Evolutionary conservation across 2,888 invertebrate species (phyloP).

Genomic region (Drosophila kambysellisi): DNA sequence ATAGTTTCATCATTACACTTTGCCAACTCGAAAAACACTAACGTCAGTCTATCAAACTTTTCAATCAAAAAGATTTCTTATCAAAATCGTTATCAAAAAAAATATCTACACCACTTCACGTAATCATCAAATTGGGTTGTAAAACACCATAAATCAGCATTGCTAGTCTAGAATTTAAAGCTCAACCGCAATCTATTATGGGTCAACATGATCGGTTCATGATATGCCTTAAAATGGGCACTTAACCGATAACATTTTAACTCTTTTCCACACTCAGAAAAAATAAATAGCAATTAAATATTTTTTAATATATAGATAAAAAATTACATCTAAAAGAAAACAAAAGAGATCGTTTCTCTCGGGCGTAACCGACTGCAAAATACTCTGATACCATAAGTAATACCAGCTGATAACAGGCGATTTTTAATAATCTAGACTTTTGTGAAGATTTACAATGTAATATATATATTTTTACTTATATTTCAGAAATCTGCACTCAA

Average conservation of each 20-base stretch:
- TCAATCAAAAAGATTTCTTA: slow-evolving; percentile 21
- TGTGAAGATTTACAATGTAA: neutral
- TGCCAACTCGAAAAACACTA: slow-evolving; percentile 25
- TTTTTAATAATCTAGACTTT: no score
- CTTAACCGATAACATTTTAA: neutral
- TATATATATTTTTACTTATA: neutral
- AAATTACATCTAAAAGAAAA: no score
- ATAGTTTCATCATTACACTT: slow-evolving; percentile 49
- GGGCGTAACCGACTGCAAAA: no score
- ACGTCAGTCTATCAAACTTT: neutral
- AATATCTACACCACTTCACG: slow-evolving; percentile 7
- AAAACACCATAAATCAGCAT: slow-evolving; percentile 24
- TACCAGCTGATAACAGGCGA: neutral
- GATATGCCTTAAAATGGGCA: neutral
- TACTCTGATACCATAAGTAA: neutral
- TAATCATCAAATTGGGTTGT: slow-evolving; percentile 46
- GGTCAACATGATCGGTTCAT: neutral
- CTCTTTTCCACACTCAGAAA: neutral
- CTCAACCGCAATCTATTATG: neutral
- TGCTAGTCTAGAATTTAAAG: neutral
- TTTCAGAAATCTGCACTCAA: no score
- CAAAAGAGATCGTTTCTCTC: no score
- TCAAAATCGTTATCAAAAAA: slow-evolving; percentile 25
- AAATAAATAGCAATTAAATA: neutral
- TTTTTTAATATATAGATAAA: no score